Base-by-base conservation (phyloP, 2,797 vertebrate species). In the Tangara arthus region DNA sequence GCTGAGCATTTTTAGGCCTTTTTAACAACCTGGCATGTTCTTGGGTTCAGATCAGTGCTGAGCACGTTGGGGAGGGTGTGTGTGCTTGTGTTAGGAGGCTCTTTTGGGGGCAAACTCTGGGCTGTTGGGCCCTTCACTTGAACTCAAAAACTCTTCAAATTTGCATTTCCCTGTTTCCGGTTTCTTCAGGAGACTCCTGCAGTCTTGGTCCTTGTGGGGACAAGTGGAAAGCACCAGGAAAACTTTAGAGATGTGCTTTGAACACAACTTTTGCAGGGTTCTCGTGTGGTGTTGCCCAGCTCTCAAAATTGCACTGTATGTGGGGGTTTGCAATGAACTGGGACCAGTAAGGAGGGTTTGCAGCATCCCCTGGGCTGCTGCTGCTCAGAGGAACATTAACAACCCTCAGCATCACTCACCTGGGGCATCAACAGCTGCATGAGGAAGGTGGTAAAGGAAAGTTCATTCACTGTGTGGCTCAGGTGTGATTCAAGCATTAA, bases 251-350 rank as follows among this genome's bases (percentile, higher is more conserved):
- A 13, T 77, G n/a, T 13, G 4, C 11, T 69, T 41, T 30, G 35
- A 70, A 12, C 3, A 0, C 4, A 2, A 26, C 6, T 56, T 56
- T 55, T 21, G 18, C 4, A 9, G 30, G 2, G 9, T 20, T 90
- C 17, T 70, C 5, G 0, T 14, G 60, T 68, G n/a, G 2, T 23
- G 20, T 32, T 7, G 2, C 14, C 13, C 21, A 39, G 0, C 21
- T 70, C 49, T 28, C 15, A 42, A 3, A 4, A 9, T 5, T 8
- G 3, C 0, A 0, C 14, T 41, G 9, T 22, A 0, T 35, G 23
- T 50, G 30, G 30, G 17, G 22, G 4, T 71, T 60, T 1, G 8
- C 28, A 59, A 23, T 61, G 64, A 39, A 3, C 55, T 68, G 73
- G 63, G 69, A 81, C 32, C 28, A 30, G 44, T 34, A 24, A 47